Conservation (phyloP, 30 jellyfish, hydroid and myxozoan genomes). For the Sanderia malayensis region DNA sequence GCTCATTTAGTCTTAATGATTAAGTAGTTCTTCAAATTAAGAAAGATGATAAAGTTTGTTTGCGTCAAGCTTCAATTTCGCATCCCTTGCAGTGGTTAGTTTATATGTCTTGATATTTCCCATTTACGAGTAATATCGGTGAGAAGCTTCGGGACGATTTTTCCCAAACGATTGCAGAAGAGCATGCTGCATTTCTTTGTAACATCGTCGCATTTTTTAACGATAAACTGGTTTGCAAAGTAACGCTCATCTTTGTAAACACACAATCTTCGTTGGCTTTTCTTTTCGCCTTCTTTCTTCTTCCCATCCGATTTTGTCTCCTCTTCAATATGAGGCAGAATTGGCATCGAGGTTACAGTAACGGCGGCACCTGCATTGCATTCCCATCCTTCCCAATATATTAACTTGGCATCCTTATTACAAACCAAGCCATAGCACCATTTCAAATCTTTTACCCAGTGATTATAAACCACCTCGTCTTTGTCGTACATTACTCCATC, state of each 20-base stretch:
- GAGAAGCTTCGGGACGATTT: constrained; percentile 33
- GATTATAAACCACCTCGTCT: constrained; percentile 8
- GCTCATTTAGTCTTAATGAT: no score
- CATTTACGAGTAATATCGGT: constrained; percentile 38
- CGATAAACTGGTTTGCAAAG: not conserved
- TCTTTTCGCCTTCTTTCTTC: not conserved
- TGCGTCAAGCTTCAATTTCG: no score
- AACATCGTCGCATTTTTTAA: not conserved
- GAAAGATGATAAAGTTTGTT: no score
- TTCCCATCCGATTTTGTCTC: not conserved
- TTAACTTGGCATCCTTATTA: not conserved
- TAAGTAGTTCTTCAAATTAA: no score
- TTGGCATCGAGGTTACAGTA: not conserved
- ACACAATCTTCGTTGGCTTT: not conserved
- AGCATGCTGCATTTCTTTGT: constrained; percentile 31
- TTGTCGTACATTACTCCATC: not conserved
- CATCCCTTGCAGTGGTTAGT: no score
- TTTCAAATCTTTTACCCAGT: not conserved
- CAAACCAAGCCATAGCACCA: constrained; percentile 57
- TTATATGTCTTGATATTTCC: not conserved
- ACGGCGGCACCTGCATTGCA: constrained; percentile 9
- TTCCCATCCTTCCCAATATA: constrained; percentile 46
- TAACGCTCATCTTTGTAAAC: not conserved
- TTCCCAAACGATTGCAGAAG: constrained; percentile 34
- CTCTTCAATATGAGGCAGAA: not conserved